These are phyloP conservation scores for Macrocentrus cingulum DNA, from an alignment of 1,140 invertebrate genomes.

Conservation along the genomic window DNA sequence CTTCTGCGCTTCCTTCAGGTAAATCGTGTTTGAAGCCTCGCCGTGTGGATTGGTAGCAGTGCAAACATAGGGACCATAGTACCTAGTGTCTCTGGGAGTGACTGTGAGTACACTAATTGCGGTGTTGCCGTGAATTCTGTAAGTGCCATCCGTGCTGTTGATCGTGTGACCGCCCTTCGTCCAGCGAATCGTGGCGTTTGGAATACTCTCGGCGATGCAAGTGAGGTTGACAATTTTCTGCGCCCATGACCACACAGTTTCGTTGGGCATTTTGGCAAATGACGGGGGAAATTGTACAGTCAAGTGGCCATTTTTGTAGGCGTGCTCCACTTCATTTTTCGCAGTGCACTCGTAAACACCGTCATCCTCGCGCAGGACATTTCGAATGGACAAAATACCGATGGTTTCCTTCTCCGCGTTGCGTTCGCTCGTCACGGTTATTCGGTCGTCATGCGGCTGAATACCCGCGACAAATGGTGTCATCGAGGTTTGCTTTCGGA, in stretches of 20 bases:
- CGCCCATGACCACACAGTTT: slow-evolving; percentile 79
- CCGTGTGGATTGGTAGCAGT: slow-evolving; percentile 79
- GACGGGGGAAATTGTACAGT: slow-evolving; percentile 81
- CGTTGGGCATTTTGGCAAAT: slow-evolving; percentile 73
- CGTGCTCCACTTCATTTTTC: slow-evolving; percentile 73
- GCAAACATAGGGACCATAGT: slow-evolving; percentile 81
- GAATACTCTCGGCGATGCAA: slow-evolving; percentile 86
- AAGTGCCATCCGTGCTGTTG: slow-evolving; percentile 55
- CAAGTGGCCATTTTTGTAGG: slow-evolving; percentile 77
- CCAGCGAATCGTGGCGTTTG: slow-evolving; percentile 90
- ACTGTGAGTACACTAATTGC: slow-evolving; percentile 72
- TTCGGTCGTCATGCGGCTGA: slow-evolving; percentile 66
- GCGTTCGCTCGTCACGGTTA: slow-evolving; percentile 62
- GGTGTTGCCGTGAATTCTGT: slow-evolving; percentile 67
- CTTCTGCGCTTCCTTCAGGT: slow-evolving; percentile 70
- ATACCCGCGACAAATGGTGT: slow-evolving; percentile 63
- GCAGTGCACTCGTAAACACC: slow-evolving; percentile 88
- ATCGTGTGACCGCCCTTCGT: slow-evolving; percentile 57
- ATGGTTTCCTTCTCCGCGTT: slow-evolving; percentile 64
- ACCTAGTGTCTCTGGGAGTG: slow-evolving; percentile 63
- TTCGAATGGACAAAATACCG: slow-evolving; percentile 65
- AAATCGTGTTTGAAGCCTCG: slow-evolving; percentile 65
- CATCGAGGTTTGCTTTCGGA: slow-evolving; percentile 65
- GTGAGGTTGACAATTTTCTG: slow-evolving; percentile 78
- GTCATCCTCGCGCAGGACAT: slow-evolving; percentile 64